Conservation (phyloP, 2,888 invertebrate genomes). For the Leucophora obtusa region DNA sequence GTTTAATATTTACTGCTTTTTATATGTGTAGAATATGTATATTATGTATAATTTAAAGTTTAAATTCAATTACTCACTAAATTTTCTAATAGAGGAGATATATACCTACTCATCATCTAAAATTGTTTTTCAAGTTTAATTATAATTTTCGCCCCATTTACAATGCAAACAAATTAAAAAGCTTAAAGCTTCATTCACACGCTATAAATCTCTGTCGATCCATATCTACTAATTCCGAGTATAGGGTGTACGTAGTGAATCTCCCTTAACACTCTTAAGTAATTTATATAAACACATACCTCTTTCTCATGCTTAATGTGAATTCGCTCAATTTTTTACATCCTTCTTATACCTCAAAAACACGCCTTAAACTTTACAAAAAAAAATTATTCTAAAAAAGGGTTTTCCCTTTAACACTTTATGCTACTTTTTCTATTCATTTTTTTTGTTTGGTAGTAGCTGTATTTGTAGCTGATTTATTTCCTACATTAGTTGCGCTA, state of each 20-base stretch:
- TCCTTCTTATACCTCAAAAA: neutral
- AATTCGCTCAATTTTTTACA: neutral
- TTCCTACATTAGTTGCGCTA: conserved; percentile 2
- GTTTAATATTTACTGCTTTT: conserved; percentile 23
- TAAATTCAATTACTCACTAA: conserved; percentile 38
- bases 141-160: neutral
- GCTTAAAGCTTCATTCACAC: too few species aligned
- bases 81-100: conserved; percentile 36
- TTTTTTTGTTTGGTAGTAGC: conserved; percentile 50
- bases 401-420: neutral
- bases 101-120: conserved; percentile 14
- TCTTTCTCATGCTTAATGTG: conserved; percentile 1
- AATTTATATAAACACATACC: conserved; percentile 4
- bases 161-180: conserved; percentile 11
- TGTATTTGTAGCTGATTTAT: conserved; percentile 29
- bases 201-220: too few species aligned
- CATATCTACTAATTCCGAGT: too few species aligned
- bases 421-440: conserved; percentile 23
- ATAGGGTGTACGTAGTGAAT: too few species aligned
- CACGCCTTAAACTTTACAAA: conserved; percentile 4
- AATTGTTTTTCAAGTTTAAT: neutral
- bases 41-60: conserved; percentile 19
- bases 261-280: conserved; percentile 20
- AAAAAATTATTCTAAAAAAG: conserved; percentile 1
- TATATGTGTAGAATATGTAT: conserved; percentile 32